Base-by-base conservation (phyloP, 2,113 vertebrate genomes). In the Heterochromis multidens region DNA sequence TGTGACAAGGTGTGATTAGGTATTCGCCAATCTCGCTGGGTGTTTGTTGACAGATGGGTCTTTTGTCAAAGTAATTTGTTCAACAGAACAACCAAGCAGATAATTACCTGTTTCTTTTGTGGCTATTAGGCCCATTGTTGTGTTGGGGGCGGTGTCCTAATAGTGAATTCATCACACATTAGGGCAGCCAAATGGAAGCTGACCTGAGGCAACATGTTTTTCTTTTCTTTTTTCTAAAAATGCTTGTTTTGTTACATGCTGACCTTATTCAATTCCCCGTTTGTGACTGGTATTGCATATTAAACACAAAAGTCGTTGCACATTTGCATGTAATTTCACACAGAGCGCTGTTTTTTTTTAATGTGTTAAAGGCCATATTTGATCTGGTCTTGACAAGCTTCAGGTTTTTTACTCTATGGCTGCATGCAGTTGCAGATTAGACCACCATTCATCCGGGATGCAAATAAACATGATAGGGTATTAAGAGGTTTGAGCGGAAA, bases 21-120 rank as follows among this genome's bases (percentile, higher is more conserved):
- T 61, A 87, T 79, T 84, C 85, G 60, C 54, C 86, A 81, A 87
- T 90, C 88, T 90, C 77, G 57, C 86, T 65, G 80, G 40, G 78
- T 94, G 87, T 94, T 93, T 95, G 94, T 96, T 95, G 94, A 94
- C 94, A 96, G 93, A 96, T 95, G 93, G 94, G 87, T 77, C 92
- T 90, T 92, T 94, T 95, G 92, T 95, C 43, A 27, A 72, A 85
- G 81, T 96, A 93, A 96, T 95, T 94, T 92, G 91, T 91, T 90
- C 91, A 89, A 89, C 92, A 91, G 93, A 95, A 95, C 90, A 94
- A 90, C 93, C 93, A 95, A 76, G 89, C 93, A 87, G 93, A 90
- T 95, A 95, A 94, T 94, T 91, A 88, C 80, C 74, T 74, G 88
- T 88, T 91, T 87, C 90, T 60, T 90, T 84, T 92, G 86, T 86